A percentile compares a stretch with the other conserved stretches of the same genome.
These are phyloP conservation scores for Virgularia gustaviana DNA, from an alignment of 92 coral and sea anemone genomes.

Conservation along the genomic window DNA sequence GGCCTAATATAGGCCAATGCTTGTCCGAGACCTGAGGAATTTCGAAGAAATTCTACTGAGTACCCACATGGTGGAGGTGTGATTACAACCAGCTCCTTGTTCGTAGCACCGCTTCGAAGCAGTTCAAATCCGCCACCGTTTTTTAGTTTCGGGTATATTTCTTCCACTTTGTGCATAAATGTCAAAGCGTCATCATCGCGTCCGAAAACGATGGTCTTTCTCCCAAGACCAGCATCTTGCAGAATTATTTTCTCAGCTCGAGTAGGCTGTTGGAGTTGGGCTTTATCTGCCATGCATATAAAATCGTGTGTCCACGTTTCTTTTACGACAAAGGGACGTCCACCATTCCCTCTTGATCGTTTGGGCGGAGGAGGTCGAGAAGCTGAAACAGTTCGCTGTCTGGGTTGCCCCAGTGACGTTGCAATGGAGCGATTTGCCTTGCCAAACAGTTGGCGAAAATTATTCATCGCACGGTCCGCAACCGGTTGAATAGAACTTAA, in stretches of 20 bases:
- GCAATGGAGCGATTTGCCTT: conserved; percentile 4
- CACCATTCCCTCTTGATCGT: background rate
- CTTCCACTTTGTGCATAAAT: conserved; percentile 13
- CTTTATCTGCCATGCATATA: conserved; percentile 12
- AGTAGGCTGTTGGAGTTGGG: conserved; percentile 1
- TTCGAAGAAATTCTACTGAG: conserved; percentile 32
- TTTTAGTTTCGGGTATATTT: background rate
- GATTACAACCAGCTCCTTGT: conserved; percentile 30
- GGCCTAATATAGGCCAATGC: too few relatives aligned
- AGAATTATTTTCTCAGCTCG: conserved; percentile 8
- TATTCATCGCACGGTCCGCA: conserved; percentile 5
- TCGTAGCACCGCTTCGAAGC: background rate
- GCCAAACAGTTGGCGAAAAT: too few relatives aligned
- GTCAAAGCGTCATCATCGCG: conserved; percentile 3
- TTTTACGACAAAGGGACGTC: conserved; percentile 20
- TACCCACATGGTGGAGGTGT: conserved; percentile 34
- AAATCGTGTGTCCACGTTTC: conserved; percentile 40
- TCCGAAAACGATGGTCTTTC: conserved; percentile 11
- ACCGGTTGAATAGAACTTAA: background rate
- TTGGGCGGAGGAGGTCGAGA: conserved; percentile 4
- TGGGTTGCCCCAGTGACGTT: conserved; percentile 26
- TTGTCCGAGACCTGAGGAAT: conserved; percentile 41
- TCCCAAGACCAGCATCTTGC: conserved; percentile 17
- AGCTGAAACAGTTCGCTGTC: background rate
- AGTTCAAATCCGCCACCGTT: background rate